Evolutionary conservation across 2,113 vertebrate species (phyloP).

Genomic region (Aptenodytes forsteri): DNA sequence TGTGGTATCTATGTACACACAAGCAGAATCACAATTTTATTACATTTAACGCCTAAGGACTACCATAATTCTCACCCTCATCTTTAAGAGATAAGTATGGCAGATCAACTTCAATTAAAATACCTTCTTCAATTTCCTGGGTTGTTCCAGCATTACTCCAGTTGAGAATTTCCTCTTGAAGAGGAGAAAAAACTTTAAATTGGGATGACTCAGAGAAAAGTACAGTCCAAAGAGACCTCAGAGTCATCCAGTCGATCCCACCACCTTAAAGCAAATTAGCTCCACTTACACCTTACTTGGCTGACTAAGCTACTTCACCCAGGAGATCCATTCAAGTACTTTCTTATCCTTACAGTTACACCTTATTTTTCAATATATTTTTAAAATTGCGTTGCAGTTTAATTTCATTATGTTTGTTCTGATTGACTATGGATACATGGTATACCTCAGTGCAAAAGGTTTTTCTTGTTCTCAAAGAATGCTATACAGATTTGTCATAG

Average conservation of each 20-base stretch:
- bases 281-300: neutral
- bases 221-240: neutral
- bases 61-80: neutral
- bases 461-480: neutral
- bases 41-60: neutral
- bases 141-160: neutral
- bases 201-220: neutral
- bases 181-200: neutral
- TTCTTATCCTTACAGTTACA: neutral
- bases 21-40: neutral
- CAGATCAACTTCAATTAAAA: neutral
- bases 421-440: neutral
- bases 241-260: neutral
- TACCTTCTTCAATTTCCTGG: neutral
- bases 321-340: neutral
- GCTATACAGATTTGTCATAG: neutral
- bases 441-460: neutral
- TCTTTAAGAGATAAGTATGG: neutral
- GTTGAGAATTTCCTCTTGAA: neutral
- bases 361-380: neutral
- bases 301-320: neutral
- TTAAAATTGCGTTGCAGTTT: neutral
- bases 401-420: neutral
- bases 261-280: rapidly evolving
- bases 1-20: neutral